Evolutionary conservation across 2,888 invertebrate species (phyloP), one percentile per base, ranked within the genome.

Genomic region (Liopterus haemorrhoidalis): DNA sequence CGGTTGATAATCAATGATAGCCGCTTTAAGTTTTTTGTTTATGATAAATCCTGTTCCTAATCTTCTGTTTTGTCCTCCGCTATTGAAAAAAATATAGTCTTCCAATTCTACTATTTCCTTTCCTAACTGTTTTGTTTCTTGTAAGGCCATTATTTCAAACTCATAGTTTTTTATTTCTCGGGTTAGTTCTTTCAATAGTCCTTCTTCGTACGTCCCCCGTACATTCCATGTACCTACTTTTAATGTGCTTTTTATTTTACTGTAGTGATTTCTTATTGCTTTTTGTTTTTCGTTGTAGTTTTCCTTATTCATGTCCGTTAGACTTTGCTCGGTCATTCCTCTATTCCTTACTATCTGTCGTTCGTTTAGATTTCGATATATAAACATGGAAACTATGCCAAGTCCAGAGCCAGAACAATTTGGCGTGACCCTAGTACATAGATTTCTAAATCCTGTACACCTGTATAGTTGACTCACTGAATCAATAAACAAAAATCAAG

Each of bases 1-100:
- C 12, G 49, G 37, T 39, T 42, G 43, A 37, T 50, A 54, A 2
- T 42, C 22, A 5, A 44, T 32, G 12, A 45, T 18, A 9, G 20
- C 27, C 19, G 21, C 35, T 27, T 37, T 44, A 15, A 43, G 5
- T 22, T 31, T 19, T 11, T 33, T 38, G 5, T 28, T 31, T 5
- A 44, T 15, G 14, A 44, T 22, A 20, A 32, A 32, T 32, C 8
- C 32, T 4, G 32, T 32, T 4, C 32, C 32, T 8, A 32, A 16
- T 15, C 12, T 32, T 16, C 32, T 32, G n/a, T 37, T 20, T 8
- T 20, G 9, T 20, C 37, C 37, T 21, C 37, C 37, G 24, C 37
- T 21, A 12, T 37, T 37, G n/a, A 37, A 21, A 14, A 37, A 37
- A 11, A 37, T 21, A 12, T 37, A 37, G 5, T 12, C 22, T 2